These are phyloP conservation scores for Ornithorhynchus anatinus DNA, from an alignment of 2,113 vertebrate species.

Conservation along the genomic window DNA sequence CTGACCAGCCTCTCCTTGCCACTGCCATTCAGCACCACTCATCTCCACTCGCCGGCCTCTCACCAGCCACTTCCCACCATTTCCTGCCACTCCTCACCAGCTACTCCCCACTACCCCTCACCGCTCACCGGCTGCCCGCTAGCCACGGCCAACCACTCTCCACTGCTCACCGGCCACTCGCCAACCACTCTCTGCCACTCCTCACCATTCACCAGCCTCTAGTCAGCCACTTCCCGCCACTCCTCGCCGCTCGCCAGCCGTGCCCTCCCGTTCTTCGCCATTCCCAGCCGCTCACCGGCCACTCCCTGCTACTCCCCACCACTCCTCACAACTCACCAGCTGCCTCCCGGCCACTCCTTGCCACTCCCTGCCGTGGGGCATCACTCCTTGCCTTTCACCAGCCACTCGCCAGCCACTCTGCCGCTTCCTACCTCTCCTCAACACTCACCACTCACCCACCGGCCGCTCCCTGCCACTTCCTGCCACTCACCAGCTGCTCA, in stretches of 20 bases:
- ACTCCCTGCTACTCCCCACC: rapidly evolving
- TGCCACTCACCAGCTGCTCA: rapidly evolving
- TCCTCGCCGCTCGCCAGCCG: rapidly evolving
- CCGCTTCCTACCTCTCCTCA: no score
- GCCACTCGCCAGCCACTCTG: no score
- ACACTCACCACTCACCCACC: no score
- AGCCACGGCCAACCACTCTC: no score
- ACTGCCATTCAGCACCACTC: not conserved
- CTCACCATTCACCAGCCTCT: not conserved
- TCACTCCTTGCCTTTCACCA: no score
- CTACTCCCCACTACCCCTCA: no score
- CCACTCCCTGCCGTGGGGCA: not conserved
- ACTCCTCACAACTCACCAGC: rapidly evolving
- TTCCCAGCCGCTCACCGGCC: rapidly evolving
- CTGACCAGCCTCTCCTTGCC: not conserved
- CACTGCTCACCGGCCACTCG: no score
- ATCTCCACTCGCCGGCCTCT: not conserved
- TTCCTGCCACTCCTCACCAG: no score
- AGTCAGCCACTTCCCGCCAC: not conserved
- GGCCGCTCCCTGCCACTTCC: rapidly evolving
- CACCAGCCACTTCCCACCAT: not conserved
- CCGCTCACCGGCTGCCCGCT: no score
- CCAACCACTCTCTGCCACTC: not conserved
- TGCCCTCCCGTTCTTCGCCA: rapidly evolving
- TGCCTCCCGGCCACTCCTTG: not conserved